Evolutionary conservation across 2,888 invertebrate species (phyloP), one percentile per base, ranked within the genome.

Genomic region (Scaptodrosophila latifasciaeformis): DNA sequence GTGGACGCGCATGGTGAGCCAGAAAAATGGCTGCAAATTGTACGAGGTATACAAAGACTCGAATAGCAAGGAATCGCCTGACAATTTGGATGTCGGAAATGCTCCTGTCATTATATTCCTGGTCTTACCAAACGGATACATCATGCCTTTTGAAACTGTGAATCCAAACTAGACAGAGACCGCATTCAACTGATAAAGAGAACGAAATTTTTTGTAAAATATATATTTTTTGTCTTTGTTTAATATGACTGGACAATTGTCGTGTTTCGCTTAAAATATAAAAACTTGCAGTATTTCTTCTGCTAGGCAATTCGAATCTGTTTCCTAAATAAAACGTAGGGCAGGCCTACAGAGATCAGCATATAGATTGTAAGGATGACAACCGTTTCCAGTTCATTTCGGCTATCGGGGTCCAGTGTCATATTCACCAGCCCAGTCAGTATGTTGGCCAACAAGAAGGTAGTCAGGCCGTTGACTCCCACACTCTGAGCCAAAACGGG

Each of bases 391-490:
- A 59, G 10, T 13, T 75, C 70, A 18, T 84, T 82, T 2, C 90
- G 84, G 2, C 88, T 83, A 47, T 90, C 84, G 2, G 96, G 94
- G 59, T 89, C 87, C 10, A 93, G 85, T 9, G 87, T 85, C 80
- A 95, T 87, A 87, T 97, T 97, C 3, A 96, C 88, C 2, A 90
- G 79, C 7, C 97, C 97, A 0, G 97, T 98, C 12, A 93, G 82
- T 24, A 97, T 65, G 88, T 98, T 98, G 1, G 92, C 91, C 10
- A 92, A 63, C 48, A 98, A 86, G 84, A 98, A 98, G 84, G 92
- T 94, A n/a, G 90, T 82, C 24, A 97, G 86, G 1, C 94, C 95
- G 87, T 95, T 96, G 61, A 89, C 90, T 86, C 94, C 96, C 21
- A 96, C 89, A 13, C 92, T 90, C 65, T 91, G 89, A 47, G 92